A percentile compares a stretch with the other conserved stretches of the same genome.
Evolutionary conservation across 2,888 invertebrate species (phyloP).

Genomic region (Eristalis tenax): DNA sequence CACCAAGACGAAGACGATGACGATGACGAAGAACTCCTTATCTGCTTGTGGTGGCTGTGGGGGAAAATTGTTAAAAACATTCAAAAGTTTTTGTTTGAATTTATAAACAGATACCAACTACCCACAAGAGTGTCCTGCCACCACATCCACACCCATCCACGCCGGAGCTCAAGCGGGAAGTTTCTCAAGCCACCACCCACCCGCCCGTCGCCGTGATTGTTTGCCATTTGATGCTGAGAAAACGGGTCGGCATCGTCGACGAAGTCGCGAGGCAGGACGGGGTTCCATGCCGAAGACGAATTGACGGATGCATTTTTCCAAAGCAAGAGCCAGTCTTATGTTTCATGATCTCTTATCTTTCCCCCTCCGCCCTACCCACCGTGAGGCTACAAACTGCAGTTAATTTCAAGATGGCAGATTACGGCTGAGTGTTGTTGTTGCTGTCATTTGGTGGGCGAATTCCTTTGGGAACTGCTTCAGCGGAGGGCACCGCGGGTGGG

Average conservation of each 20-base stretch:
- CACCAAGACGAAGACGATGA: background rate
- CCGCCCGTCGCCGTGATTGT: slow-evolving; percentile 18
- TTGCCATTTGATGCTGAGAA: slow-evolving; percentile 39
- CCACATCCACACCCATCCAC: background rate
- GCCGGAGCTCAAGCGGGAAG: slow-evolving; percentile 9
- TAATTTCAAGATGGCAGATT: slow-evolving; percentile 68
- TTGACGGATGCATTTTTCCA: slow-evolving; percentile 67
- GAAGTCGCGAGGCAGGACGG: background rate
- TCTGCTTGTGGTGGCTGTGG: slow-evolving; percentile 38
- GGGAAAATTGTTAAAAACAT: slow-evolving; percentile 65
- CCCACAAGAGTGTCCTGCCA: background rate
- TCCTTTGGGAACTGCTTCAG: slow-evolving; percentile 21
- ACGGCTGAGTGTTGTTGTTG: slow-evolving; percentile 35
- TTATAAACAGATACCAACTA: slow-evolving; percentile 64
- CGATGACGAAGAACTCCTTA: slow-evolving; percentile 36
- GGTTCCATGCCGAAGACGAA: slow-evolving; percentile 46
- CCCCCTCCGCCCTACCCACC: background rate
- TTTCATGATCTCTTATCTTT: slow-evolving; percentile 59
- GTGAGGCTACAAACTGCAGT: slow-evolving; percentile 59
- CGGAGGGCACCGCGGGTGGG: background rate
- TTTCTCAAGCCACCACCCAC: background rate
- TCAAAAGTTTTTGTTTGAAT: slow-evolving; percentile 71
- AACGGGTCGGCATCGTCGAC: background rate
- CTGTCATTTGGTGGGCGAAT: slow-evolving; percentile 23
- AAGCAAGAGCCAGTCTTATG: slow-evolving; percentile 43